Conservation (phyloP, 2,797 vertebrate species). For the Australoheros facetus region DNA sequence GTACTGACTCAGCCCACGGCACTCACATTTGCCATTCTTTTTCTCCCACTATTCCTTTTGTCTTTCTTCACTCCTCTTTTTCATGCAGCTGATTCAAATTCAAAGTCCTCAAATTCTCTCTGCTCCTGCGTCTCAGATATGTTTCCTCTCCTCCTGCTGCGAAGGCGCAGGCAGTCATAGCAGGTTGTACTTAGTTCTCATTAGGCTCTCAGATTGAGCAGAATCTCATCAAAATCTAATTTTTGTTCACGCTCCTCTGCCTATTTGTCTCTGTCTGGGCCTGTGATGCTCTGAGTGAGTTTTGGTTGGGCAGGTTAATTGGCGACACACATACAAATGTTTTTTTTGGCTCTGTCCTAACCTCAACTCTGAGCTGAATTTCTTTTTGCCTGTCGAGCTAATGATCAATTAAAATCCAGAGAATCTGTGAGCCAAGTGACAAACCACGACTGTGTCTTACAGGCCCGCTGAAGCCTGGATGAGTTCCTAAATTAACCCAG, state of each 20-base stretch:
- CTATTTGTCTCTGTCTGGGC: constrained; percentile 1
- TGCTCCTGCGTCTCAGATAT: constrained; percentile 17
- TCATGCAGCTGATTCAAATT: constrained; percentile 18
- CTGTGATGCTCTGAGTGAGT: constrained; percentile 34
- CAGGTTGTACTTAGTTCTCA: constrained; percentile 58
- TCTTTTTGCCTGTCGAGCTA: constrained; percentile 27
- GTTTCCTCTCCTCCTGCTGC: constrained; percentile 37
- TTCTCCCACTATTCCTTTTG: constrained; percentile 11
- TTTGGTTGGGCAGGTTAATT: constrained; percentile 56
- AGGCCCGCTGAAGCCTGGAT: neutral
- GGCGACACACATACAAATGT: constrained; percentile 21
- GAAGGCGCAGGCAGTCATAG: constrained; percentile 17
- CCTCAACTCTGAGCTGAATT: constrained; percentile 21
- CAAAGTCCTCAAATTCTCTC: constrained; percentile 22
- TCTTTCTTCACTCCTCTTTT: constrained; percentile 3
- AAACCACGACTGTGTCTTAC: constrained; percentile 19
- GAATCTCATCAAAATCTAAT: constrained; percentile 48
- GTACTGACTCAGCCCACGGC: constrained; percentile 4
- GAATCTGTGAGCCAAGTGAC: constrained; percentile 25
- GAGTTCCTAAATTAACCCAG: constrained; percentile 18
- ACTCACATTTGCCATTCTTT: constrained; percentile 11
- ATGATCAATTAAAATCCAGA: constrained; percentile 60
- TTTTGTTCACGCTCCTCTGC: constrained; percentile 21
- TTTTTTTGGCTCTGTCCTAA: constrained; percentile 30
- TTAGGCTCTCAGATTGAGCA: constrained; percentile 47